Evolutionary conservation across 2,113 vertebrate species (phyloP).

Genomic region (Scatophagus argus): DNA sequence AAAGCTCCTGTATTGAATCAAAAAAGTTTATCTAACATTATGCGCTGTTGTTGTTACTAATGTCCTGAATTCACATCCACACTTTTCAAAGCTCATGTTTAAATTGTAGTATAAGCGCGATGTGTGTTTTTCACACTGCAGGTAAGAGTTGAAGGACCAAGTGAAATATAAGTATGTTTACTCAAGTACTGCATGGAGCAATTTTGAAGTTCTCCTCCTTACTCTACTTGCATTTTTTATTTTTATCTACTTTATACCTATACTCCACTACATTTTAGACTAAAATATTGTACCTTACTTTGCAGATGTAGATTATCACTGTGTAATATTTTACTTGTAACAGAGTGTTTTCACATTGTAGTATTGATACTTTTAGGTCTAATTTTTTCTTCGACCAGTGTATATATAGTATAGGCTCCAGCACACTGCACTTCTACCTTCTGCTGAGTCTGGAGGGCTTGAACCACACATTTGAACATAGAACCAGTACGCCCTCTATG

Average conservation of each 20-base stretch:
- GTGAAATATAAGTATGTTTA: neutral
- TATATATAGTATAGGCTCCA: too few relatives aligned
- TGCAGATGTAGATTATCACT: neutral
- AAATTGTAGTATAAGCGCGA: neutral
- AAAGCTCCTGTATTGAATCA: too few relatives aligned
- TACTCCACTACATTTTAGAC: neutral
- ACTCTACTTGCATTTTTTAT: neutral
- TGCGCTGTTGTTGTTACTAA: neutral
- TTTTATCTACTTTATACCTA: neutral
- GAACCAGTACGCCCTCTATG: constrained; percentile 61
- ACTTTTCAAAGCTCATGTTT: neutral
- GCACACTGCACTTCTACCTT: neutral
- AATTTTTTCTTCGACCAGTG: neutral
- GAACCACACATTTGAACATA: constrained; percentile 1
- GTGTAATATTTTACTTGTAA: too few relatives aligned
- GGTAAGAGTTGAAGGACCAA: neutral
- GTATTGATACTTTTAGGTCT: neutral
- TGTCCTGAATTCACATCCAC: neutral
- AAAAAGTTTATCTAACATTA: neutral
- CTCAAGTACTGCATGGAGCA: neutral
- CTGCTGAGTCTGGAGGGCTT: neutral
- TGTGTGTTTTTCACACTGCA: neutral
- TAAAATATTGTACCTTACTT: neutral
- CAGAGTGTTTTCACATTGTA: neutral
- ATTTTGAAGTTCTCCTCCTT: neutral